These are phyloP conservation scores for Brachyalestes nurse DNA, from an alignment of 2,797 vertebrate species.

Conservation along the genomic window DNA sequence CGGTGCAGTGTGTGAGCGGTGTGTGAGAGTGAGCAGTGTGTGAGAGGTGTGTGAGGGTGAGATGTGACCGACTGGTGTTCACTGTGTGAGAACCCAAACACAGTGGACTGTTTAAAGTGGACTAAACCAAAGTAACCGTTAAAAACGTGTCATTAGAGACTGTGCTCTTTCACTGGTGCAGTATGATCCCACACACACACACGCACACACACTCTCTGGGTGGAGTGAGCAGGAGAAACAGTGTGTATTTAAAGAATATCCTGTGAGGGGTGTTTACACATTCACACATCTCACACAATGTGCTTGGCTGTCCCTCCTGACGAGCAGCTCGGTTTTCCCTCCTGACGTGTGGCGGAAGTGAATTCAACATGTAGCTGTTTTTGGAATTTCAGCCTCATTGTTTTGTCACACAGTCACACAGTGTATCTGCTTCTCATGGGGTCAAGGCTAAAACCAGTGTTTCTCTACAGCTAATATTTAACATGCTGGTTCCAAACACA, in stretches of 20 bases:
- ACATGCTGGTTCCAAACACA: slow-evolving; percentile 54
- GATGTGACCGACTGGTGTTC: too few relatives aligned
- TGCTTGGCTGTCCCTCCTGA: neutral
- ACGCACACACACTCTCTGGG: neutral
- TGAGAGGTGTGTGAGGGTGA: too few relatives aligned
- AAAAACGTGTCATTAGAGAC: too few relatives aligned
- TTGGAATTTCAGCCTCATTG: slow-evolving; percentile 48
- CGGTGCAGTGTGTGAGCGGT: neutral
- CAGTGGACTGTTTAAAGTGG: too few relatives aligned
- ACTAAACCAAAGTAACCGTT: too few relatives aligned
- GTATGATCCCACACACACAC: too few relatives aligned
- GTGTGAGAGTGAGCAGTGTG: slow-evolving; percentile 12
- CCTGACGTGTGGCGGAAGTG: neutral
- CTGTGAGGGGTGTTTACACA: neutral
- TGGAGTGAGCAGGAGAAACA: neutral
- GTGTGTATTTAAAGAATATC: neutral
- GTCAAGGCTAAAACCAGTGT: slow-evolving; percentile 63
- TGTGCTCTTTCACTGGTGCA: too few relatives aligned
- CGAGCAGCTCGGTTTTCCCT: neutral
- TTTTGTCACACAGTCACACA: slow-evolving; percentile 62
- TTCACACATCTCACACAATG: neutral
- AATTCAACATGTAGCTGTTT: neutral
- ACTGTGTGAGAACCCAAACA: too few relatives aligned
- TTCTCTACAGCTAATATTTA: slow-evolving; percentile 76
- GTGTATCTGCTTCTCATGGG: slow-evolving; percentile 51